These are phyloP conservation scores for Pseudorhombus dupliciocellatus DNA, from an alignment of 2,113 vertebrate species.

Conservation along the genomic window DNA sequence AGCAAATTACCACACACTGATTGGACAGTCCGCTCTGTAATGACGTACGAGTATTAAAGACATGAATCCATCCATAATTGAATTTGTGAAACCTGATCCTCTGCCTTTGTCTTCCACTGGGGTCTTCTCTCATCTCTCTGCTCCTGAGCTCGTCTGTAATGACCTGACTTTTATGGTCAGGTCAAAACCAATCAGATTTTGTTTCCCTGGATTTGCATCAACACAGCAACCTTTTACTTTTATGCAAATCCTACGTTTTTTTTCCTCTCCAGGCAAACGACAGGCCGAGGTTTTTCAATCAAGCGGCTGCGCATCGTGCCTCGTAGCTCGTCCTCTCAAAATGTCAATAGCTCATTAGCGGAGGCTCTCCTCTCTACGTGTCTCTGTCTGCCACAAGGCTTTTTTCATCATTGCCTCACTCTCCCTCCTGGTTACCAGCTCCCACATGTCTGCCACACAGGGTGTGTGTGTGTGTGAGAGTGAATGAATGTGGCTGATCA, in stretches of 20 bases:
- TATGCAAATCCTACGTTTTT: constrained; percentile 9
- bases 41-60: neutral
- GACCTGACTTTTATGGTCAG: neutral
- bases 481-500: constrained; percentile 19
- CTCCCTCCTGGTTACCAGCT: constrained; percentile 44
- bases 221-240: neutral
- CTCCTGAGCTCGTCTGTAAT: neutral
- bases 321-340: constrained; percentile 36
- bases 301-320: constrained; percentile 19
- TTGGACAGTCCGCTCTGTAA: neutral
- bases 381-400: constrained; percentile 13
- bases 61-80: constrained; percentile 5
- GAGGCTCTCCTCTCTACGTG: constrained; percentile 21
- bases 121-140: neutral
- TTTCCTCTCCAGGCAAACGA: neutral
- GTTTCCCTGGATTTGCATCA: neutral
- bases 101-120: neutral
- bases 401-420: constrained; percentile 65
- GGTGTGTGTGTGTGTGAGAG: constrained; percentile 1
- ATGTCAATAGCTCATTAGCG: constrained; percentile 72
- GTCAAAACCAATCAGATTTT: neutral
- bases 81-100: constrained; percentile 21
- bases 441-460: constrained; percentile 50
- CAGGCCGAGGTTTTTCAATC: constrained; percentile 24
- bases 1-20: neutral